Evolutionary conservation across 2,888 invertebrate genomes (phyloP).

Genomic region (Drosophila merina): DNA sequence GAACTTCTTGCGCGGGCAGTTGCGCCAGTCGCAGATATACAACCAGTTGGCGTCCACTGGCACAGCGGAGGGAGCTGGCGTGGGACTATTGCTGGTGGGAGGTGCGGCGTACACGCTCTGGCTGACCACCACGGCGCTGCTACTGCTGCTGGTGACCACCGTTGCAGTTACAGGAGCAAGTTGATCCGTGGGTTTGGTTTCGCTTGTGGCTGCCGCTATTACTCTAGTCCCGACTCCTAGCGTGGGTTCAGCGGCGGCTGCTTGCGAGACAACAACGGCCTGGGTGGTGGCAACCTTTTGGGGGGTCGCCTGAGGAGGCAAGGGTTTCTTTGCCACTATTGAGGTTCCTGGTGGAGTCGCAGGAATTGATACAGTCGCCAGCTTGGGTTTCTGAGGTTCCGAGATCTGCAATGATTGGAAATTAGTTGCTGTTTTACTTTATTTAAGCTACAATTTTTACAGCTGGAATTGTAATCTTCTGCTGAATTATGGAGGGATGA

Average conservation of each 20-base stretch:
- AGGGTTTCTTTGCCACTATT: constrained; percentile 20
- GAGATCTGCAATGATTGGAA: constrained; percentile 7
- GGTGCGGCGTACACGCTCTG: constrained; percentile 29
- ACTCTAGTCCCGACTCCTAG: constrained; percentile 9
- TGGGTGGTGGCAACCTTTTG: constrained; percentile 27
- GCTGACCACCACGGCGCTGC: constrained; percentile 23
- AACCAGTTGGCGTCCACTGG: constrained; percentile 84
- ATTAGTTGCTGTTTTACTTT: neutral
- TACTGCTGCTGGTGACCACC: constrained; percentile 12
- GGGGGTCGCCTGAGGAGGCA: neutral
- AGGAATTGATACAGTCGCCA: neutral
- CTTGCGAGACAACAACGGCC: constrained; percentile 15
- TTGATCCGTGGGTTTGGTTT: constrained; percentile 8
- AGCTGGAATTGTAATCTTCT: constrained; percentile 71
- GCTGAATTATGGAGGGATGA: constrained; percentile 79
- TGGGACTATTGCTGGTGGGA: constrained; percentile 8
- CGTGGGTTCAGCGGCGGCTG: neutral
- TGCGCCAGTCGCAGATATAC: constrained; percentile 96
- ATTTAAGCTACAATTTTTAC: constrained; percentile 25
- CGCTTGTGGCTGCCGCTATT: constrained; percentile 1
- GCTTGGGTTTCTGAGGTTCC: constrained; percentile 24
- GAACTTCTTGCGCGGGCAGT: constrained; percentile 92
- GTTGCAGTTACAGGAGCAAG: neutral
- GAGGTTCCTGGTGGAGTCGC: neutral
- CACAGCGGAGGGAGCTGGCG: constrained; percentile 24